Base-by-base conservation (phyloP, 2,888 invertebrate genomes). In the Drosophila vallismaia region DNA sequence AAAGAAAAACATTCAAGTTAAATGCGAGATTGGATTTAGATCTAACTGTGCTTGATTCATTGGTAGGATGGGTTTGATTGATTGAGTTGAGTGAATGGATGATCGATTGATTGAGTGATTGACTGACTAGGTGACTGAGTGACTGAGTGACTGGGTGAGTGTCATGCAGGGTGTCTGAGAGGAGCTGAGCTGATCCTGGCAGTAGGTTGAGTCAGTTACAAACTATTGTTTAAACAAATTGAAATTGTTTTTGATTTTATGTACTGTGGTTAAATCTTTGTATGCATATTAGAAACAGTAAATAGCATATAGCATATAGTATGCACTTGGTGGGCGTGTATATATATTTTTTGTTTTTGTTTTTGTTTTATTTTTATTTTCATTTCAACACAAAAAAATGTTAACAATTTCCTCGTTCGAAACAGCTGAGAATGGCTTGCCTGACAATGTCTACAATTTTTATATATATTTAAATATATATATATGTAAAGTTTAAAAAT, bases 301-400 rank as follows among this genome's bases (percentile, higher is more conserved):
- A 66, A 64, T 76, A 56, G 82, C 82, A 82, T 82, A 64, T 76
- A 56, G 82, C 82, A 82, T 82, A 82, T 86, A 77, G 79, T 87
- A 85, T 85, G 83, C 86, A 75, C 87, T 64, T 84, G 83, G 83
- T 84, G 83, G 83, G 83, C 80, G 75, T 83, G 86, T 75, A 74
- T 85, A 74, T 84, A 64, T 75, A 45, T 73, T 51, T 50, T 53
- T 54, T 51, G 46, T 58, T 50, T 36, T 19, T 19, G 19, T 19
- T 51, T 50, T 53, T 54, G 46, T 48, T 58, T 50, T 36, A 14
- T 51, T 63, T 51, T 62, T 29, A 54, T 44, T 55, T 31, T 58
- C 59, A 69, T 62, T 29, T 58, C 50, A 71, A 77, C 79, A 82
- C 86, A 86, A 78, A 86, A 86, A 86, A 42, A 42, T 42, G 78